Evolutionary conservation across 2,888 invertebrate genomes (phyloP), one percentile per base, ranked within the genome.

Genomic region (Ypsolopha sequella): DNA sequence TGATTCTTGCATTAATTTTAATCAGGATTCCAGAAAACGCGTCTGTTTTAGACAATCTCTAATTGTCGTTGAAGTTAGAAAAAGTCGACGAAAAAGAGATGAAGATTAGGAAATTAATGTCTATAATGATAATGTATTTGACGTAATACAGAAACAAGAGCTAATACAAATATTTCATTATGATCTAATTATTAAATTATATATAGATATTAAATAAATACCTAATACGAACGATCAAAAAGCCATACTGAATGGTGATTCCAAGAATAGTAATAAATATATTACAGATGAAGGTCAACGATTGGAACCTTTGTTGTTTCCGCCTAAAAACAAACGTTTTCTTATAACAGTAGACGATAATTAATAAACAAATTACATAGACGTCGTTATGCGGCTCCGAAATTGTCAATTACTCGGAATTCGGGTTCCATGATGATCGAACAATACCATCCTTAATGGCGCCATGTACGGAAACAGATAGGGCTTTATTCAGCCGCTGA

Each of bases 1-100:
- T 80, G 85, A 84, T 84, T 84, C 75, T 73, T 73, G 73, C 81
- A 85, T 85, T 85, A 82, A 85, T 85, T 85, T 81, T 73, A 79
- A 84, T 82, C 76, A 82, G 79, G 76, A 24, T 2, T 24, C 24
- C 24, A 24, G 24, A 4, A 24, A 24, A 24, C 24, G 80, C 79
- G 62, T 60, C 70, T 82, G 84, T 68, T 74, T 68, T 65, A 63
- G 80, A 78, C 81, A 72, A 63, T 64, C 67, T 64, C 62, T 70
- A 74, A 80, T 79, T 80, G 73, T 70, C 69, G 75, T 73, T 65
- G 57, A 48, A 39, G 39, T 39, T 24, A 14, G 48, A 41, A 39
- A 48, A 38, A 38, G n/a, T 13, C 43, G 13, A 44, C 43, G 43
- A 44, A 13, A 9, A 44, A 13, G 6, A 24, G 24, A 24, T 2